phyloP scores from a whole-genome alignment of 2,113 vertebrate species.

The Trinectes maculatus region DNA sequence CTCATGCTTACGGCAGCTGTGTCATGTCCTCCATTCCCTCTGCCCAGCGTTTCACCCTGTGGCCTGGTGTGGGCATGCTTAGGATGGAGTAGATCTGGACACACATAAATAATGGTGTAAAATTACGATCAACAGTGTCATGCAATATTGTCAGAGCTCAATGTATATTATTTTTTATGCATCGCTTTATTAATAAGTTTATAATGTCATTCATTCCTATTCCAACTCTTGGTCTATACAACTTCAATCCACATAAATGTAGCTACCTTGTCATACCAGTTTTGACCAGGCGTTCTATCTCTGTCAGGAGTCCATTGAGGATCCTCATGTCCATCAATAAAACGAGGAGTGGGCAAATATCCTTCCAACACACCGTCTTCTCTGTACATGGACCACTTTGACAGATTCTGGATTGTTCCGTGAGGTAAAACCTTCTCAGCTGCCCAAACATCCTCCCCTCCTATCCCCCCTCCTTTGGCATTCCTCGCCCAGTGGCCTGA shows the following conservation, averaged over 20 bases:
- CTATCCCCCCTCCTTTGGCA: constrained; percentile 63
- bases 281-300: constrained; percentile 74
- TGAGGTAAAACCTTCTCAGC: constrained; percentile 81
- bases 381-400: constrained; percentile 81
- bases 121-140: constrained; percentile 30
- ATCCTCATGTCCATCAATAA: constrained; percentile 58
- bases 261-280: constrained; percentile 86
- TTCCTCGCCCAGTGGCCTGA: constrained; percentile 83
- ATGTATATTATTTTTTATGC: constrained; percentile 17
- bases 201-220: background rate
- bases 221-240: too few species aligned
- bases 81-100: constrained; percentile 90
- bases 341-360: constrained; percentile 51
- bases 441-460: constrained; percentile 81
- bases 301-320: constrained; percentile 79
- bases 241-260: background rate
- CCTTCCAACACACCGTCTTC: constrained; percentile 79
- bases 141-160: constrained; percentile 14
- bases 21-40: constrained; percentile 95
- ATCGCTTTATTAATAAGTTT: constrained; percentile 21
- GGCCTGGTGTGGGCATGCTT: constrained; percentile 83
- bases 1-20: constrained; percentile 90
- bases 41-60: constrained; percentile 81
- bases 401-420: constrained; percentile 77
- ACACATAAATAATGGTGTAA: constrained; percentile 25